These are phyloP conservation scores for Myopa testacea DNA, from an alignment of 2,888 invertebrate species.

Conservation along the genomic window DNA sequence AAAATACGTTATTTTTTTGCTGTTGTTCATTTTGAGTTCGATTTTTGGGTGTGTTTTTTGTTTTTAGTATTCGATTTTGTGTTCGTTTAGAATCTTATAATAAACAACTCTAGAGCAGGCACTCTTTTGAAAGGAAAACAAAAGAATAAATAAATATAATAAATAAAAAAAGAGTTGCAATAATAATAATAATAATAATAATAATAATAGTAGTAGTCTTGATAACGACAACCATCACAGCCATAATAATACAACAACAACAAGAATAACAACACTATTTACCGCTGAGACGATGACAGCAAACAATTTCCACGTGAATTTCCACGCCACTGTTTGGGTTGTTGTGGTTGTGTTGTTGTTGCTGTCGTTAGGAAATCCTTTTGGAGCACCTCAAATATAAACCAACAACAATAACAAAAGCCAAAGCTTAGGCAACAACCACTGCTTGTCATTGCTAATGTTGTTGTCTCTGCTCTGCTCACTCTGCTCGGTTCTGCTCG, in stretches of 20 bases:
- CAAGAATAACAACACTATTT: neutral
- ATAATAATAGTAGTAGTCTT: neutral
- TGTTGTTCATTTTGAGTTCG: no score
- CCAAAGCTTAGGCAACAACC: neutral
- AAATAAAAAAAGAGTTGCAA: neutral
- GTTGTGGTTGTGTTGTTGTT: constrained; percentile 14
- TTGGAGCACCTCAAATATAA: neutral
- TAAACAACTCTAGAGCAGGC: constrained; percentile 2
- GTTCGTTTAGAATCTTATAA: neutral
- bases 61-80: no score
- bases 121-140: no score
- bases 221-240: neutral
- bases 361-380: neutral
- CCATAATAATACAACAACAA: neutral
- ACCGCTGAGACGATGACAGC: neutral
- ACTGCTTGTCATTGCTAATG: neutral
- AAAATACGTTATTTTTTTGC: neutral
- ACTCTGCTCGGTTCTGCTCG: no score
- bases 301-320: neutral
- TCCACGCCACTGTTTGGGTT: neutral
- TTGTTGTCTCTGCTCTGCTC: neutral
- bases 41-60: no score
- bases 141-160: no score
- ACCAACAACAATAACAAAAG: constrained; percentile 7
- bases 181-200: neutral